phyloP scores from a whole-genome alignment of 2,797 vertebrate species.

The Scleropages formosus region DNA sequence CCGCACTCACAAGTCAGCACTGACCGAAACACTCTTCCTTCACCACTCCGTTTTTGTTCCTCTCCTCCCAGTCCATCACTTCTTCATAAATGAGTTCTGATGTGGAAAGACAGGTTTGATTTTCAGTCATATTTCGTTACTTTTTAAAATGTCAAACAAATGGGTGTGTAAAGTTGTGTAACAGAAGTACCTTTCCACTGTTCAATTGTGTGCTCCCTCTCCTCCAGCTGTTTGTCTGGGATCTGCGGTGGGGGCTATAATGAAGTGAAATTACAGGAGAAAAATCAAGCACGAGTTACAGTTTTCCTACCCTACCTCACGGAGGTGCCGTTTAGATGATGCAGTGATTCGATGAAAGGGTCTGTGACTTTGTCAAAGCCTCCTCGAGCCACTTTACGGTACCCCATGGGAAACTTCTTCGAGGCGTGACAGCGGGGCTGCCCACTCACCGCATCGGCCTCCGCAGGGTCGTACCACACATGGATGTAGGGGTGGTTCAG shows the following conservation, averaged over 20 bases:
- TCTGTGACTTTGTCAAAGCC: neutral
- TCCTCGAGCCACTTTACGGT: neutral
- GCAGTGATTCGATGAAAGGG: neutral
- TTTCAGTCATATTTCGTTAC: neutral
- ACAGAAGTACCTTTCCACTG: constrained; percentile 89
- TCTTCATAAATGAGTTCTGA: constrained; percentile 96
- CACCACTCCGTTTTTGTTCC: constrained; percentile 91
- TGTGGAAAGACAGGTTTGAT: neutral
- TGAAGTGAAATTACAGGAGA: constrained; percentile 38
- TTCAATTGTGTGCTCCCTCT: constrained; percentile 92
- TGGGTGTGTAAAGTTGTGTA: neutral
- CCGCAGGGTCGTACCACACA: constrained; percentile 92
- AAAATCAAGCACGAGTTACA: constrained; percentile 2
- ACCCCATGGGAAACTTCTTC: neutral
- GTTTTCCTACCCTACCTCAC: neutral
- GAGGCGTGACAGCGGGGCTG: constrained; percentile 20
- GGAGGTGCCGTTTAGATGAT: neutral
- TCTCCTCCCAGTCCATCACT: constrained; percentile 97
- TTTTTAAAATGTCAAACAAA: neutral
- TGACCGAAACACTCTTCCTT: constrained; percentile 93
- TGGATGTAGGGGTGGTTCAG: constrained; percentile 92
- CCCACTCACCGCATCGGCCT: constrained; percentile 89
- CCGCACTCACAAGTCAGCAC: neutral
- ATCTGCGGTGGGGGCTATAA: constrained; percentile 92
- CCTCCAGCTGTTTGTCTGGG: constrained; percentile 92